A percentile compares a stretch with the other conserved stretches of the same genome.
These are phyloP conservation scores for Mesembrinibis cayennensis DNA, from an alignment of 2,113 vertebrate species.

Conservation along the genomic window DNA sequence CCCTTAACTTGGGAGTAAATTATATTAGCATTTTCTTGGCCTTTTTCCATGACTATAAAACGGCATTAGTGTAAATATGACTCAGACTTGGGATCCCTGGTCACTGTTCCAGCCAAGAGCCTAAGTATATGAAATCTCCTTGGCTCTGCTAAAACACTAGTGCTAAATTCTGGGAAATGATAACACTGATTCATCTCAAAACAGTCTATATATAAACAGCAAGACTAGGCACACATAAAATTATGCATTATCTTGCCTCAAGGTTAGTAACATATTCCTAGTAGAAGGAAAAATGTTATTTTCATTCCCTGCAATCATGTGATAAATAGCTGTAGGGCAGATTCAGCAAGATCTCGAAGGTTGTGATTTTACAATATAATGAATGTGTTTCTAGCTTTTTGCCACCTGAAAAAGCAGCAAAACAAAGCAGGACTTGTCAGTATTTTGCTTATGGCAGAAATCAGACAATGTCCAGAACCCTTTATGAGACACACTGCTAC, in stretches of 20 bases:
- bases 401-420: constrained; percentile 34
- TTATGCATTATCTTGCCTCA: constrained; percentile 62
- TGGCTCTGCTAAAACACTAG: constrained; percentile 40
- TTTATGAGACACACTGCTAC: constrained; percentile 25
- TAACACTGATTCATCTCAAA: constrained; percentile 61
- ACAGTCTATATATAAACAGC: constrained; percentile 65
- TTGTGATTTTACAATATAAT: constrained; percentile 61
- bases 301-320: constrained; percentile 62
- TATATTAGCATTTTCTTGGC: constrained; percentile 19
- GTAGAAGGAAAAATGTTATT: constrained; percentile 63
- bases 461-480: constrained; percentile 54
- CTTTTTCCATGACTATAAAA: constrained; percentile 26
- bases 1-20: neutral
- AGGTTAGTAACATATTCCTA: constrained; percentile 61
- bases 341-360: constrained; percentile 49
- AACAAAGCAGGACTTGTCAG: constrained; percentile 50
- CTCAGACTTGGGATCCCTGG: constrained; percentile 28
- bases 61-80: constrained; percentile 42
- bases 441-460: constrained; percentile 49
- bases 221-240: constrained; percentile 56
- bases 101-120: constrained; percentile 31
- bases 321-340: constrained; percentile 67
- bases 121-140: constrained; percentile 47
- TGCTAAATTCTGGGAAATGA: constrained; percentile 61
- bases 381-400: constrained; percentile 40